phyloP scores from a whole-genome alignment of 2,888 invertebrate species.

The Ommatoiulus sabulosus region DNA sequence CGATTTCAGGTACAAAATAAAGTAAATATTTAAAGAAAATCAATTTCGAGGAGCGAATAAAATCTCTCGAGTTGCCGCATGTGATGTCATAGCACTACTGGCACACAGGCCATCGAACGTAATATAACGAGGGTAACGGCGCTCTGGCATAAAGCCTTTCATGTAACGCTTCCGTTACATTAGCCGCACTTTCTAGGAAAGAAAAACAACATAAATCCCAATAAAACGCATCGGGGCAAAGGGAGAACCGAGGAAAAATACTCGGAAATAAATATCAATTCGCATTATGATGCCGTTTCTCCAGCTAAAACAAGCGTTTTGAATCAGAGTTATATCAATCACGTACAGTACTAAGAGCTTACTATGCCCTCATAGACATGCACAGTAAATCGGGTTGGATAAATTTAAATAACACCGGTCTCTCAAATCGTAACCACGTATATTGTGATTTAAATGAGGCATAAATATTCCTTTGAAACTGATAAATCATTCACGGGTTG shows the following conservation, averaged over 20 bases:
- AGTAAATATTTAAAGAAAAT: conserved; percentile 29
- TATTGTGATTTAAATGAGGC: too few species aligned
- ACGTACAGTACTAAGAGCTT: too few species aligned
- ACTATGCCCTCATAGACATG: too few species aligned
- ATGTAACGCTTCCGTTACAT: not conserved
- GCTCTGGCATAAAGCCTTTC: not conserved
- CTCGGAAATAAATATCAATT: not conserved
- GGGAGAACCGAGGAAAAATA: not conserved
- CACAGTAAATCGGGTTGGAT: too few species aligned
- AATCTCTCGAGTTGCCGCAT: not conserved
- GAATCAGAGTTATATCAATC: too few species aligned
- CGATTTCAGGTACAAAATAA: not conserved
- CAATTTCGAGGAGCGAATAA: not conserved
- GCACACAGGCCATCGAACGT: not conserved
- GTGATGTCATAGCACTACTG: not conserved
- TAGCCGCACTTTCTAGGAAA: not conserved
- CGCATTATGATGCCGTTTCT: not conserved
- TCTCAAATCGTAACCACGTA: too few species aligned
- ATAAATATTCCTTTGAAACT: too few species aligned
- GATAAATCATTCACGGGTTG: too few species aligned
- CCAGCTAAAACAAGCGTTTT: not conserved
- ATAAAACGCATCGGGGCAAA: not conserved
- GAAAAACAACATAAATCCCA: conserved; percentile 3
- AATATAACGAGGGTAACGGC: not conserved
- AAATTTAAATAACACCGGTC: too few species aligned